Evolutionary conservation across 2,888 invertebrate species (phyloP), one percentile per base, ranked within the genome.

Genomic region (Bugula neritina): DNA sequence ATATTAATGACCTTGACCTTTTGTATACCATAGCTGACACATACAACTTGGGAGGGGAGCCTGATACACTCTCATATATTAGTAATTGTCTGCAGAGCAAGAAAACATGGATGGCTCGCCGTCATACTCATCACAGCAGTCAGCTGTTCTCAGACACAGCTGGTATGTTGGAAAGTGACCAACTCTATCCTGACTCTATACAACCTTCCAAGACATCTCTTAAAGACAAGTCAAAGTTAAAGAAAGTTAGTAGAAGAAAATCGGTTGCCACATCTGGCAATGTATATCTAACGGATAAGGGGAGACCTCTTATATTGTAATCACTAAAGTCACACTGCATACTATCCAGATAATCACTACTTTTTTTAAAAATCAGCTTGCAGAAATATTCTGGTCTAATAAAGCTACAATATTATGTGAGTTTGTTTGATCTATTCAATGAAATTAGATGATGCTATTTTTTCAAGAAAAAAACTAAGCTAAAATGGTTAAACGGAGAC

Each of bases 11-110:
- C 31, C 3, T 63, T 21, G 63, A 63, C 25, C 31, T 63, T 27
- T 31, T 63, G 34, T 63, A 10, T 34, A 25, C 63, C 31, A 63
- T 63, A 2, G 63, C 63, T 25, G 63, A 63, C 63, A 63, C 63
- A 2, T 63, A 63, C 31, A 13, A 63, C 13, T 31, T 63, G 5
- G 63, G 63, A 31, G 63, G 27, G 3, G 63, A 63, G 3, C 17
- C 27, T 2, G 63, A 31, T 31, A 27, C 63, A 10, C 34, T 63
- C 5, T 63, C 63, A 13, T 63, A 63, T 31, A 63, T 63, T 10
- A 63, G 63, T n/a, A 25, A 21, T 13, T 63, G 63, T 63, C 31
- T 63, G 10, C 21, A 63, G 10, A 25, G 27, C n/a, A 63, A 13
- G 3, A 25, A 63, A 31, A 63, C 25, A 13, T 29, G 27, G 63